Evolutionary conservation across 2,113 vertebrate species (phyloP), one percentile per base, ranked within the genome.

Genomic region (Speoplatyrhinus poulsoni): DNA sequence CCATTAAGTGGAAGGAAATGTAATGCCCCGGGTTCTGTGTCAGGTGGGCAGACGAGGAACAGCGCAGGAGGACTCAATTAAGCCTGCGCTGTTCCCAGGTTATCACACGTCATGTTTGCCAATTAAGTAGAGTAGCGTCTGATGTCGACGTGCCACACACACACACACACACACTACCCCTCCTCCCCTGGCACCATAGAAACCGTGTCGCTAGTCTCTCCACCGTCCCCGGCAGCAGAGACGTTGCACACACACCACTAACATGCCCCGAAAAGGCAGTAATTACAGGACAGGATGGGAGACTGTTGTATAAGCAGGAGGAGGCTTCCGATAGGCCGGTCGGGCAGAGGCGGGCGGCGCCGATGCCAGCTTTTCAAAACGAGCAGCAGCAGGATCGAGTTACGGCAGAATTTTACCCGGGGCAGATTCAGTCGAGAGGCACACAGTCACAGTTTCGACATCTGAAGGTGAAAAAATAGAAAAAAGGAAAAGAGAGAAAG

Each of bases 41-140:
- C 84, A 88, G 86, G 89, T 86, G 87, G 85, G 85, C 73, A 86
- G 86, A 85, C 73, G 76, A 83, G 85, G 81, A 88, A 80, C 1
- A 77, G 83, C 75, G 68, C 77, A 87, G 85, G 83, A 90, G 87
- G 84, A 87, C 90, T 91, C 90, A 84, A 90, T 91, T 92, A 89
- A 86, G 80, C 68, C 77, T 56, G 79, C 33, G 58, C 82, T 75
- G 88, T 87, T 86, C 84, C 84, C 76, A 78, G 86, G 88, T 90
- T 87, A 88, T 84, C 84, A 70, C 84, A 72, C 79, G 63, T 78
- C 85, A 83, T 87, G 87, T 86, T 87, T 82, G 84, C 82, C 90
- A 90, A 90, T 90, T 91, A 90, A 87, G 77, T 60, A 62, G 73
- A 88, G 84, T 65, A 78, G 75, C 60, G 65, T 82, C 64, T 87